These are phyloP conservation scores for Patella depressa DNA, from an alignment of 2,888 invertebrate genomes.

Conservation along the genomic window DNA sequence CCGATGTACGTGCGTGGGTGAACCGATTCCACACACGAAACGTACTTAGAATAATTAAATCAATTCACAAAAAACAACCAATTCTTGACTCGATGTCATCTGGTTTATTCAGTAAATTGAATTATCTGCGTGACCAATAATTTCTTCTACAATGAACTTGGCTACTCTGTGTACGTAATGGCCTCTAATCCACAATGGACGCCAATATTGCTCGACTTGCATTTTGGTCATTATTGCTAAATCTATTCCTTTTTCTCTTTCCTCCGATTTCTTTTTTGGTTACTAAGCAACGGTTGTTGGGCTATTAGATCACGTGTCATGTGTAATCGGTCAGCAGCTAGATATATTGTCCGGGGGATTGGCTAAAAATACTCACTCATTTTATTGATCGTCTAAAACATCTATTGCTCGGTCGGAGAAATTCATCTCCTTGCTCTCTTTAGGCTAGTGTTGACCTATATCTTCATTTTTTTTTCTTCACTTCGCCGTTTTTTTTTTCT, in stretches of 20 bases:
- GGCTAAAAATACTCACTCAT: background rate
- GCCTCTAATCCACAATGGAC: too few species aligned
- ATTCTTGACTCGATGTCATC: background rate
- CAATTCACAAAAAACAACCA: too few species aligned
- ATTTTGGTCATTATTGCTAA: background rate
- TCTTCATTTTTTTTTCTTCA: background rate
- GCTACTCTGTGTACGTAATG: too few species aligned
- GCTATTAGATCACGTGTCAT: conserved; percentile 10
- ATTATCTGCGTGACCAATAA: too few species aligned
- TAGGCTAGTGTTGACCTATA: background rate
- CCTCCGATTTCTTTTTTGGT: background rate
- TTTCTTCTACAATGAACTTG: too few species aligned
- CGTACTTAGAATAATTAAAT: too few species aligned
- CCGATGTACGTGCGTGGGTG: too few species aligned
- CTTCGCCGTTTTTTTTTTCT: background rate
- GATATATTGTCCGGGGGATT: background rate
- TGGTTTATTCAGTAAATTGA: background rate
- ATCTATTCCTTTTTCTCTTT: background rate
- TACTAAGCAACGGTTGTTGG: background rate
- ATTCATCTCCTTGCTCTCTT: background rate
- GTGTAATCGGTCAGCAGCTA: conserved; percentile 2
- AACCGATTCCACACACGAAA: too few species aligned
- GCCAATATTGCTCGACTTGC: too few species aligned
- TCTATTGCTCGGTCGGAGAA: background rate
- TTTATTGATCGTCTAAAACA: conserved; percentile 9